Conservation (phyloP, 2,113 vertebrate species). For the Chitala chitala region DNA sequence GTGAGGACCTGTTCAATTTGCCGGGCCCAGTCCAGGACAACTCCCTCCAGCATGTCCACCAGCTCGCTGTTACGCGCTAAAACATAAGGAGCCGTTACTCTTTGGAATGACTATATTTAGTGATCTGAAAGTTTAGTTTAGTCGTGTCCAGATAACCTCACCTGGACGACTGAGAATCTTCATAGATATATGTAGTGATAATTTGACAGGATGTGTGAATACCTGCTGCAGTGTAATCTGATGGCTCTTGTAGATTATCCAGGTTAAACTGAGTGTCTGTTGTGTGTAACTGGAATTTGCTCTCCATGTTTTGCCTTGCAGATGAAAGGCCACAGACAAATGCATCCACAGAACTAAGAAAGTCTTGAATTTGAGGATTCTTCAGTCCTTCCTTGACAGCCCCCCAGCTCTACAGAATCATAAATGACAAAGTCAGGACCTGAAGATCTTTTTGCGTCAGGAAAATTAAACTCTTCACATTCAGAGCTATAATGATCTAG, state of each 20-base stretch:
- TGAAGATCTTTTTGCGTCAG: background rate
- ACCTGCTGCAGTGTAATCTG: constrained; percentile 68
- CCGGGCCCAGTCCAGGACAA: constrained; percentile 60
- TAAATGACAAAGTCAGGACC: background rate
- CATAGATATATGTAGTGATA: too few relatives aligned
- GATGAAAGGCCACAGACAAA: constrained; percentile 61
- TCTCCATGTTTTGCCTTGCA: constrained; percentile 59
- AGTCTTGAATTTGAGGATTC: constrained; percentile 58
- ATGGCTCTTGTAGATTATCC: constrained; percentile 56
- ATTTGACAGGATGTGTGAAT: background rate
- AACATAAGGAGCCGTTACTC: constrained; percentile 5
- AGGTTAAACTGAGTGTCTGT: constrained; percentile 46
- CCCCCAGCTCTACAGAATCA: constrained; percentile 61
- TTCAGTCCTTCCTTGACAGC: constrained; percentile 56
- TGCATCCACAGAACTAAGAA: constrained; percentile 63
- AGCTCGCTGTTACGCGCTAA: constrained; percentile 64
- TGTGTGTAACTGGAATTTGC: constrained; percentile 60
- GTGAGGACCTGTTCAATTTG: constrained; percentile 69
- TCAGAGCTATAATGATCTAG: background rate
- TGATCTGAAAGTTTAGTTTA: too few relatives aligned
- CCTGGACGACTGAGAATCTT: too few relatives aligned
- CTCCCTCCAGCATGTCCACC: constrained; percentile 63
- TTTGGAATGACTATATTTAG: background rate
- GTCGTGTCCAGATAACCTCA: too few relatives aligned
- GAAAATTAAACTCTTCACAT: background rate